Conservation (phyloP, 1,140 invertebrate genomes). For the Listronotus bonariensis region DNA sequence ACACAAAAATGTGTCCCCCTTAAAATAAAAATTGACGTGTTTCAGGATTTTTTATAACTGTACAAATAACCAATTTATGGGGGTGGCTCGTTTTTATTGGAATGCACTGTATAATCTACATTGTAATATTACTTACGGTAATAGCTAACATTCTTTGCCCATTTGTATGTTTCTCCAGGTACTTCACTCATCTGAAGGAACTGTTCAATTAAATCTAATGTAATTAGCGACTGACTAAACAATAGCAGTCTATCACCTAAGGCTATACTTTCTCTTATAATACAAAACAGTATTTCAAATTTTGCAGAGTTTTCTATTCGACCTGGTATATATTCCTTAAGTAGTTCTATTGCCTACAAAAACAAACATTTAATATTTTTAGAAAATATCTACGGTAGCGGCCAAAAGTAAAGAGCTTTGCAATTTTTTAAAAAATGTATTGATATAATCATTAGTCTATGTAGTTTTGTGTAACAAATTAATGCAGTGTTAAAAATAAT, state of each 20-base stretch:
- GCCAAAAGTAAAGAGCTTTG: no score
- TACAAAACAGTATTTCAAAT: constrained; percentile 92
- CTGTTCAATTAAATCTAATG: constrained; percentile 95
- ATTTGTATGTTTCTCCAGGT: constrained; percentile 75
- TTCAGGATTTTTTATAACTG: no score
- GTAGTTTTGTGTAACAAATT: no score
- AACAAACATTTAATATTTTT: not conserved
- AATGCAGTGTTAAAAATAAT: no score
- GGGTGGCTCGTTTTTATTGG: no score
- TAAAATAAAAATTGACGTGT: no score
- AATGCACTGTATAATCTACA: no score
- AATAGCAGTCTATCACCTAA: constrained; percentile 91
- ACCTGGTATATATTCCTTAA: constrained; percentile 87
- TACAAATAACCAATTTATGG: no score
- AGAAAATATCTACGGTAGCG: no score
- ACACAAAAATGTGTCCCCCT: no score
- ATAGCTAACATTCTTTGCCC: constrained; percentile 88
- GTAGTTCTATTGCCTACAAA: constrained; percentile 76
- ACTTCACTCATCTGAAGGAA: constrained; percentile 83
- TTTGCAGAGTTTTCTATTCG: constrained; percentile 94
- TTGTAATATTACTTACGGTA: constrained; percentile 75
- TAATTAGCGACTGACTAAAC: constrained; percentile 96
- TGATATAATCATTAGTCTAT: no score
- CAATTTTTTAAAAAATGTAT: no score
- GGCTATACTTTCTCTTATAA: constrained; percentile 86